Base-by-base conservation (phyloP, 2,113 vertebrate species). In the Rutilus rutilus region DNA sequence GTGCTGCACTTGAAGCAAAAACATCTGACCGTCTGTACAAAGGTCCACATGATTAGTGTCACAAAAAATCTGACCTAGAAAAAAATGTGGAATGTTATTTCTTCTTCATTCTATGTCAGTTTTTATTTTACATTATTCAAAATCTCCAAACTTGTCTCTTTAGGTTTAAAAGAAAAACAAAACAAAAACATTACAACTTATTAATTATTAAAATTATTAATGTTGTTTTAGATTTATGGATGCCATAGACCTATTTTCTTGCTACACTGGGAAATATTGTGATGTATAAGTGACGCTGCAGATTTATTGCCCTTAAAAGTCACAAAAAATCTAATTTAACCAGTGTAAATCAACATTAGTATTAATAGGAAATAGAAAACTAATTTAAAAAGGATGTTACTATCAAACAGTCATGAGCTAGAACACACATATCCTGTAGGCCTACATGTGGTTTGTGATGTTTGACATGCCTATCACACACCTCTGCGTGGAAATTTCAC, bases 381-480 rank as follows among this genome's bases (percentile, higher is more conserved):
- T n/a, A 6, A 42, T 39, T 71, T 0, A 5, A 42, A 71, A 71
- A 39, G 1, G 30, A 47, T 15, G 71, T 47, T 27, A 17, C 1
- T 21, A 57, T 54, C 17, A 54, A 5, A 5, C 4, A 11, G 27
- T 3, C 42, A 8, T 27, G 23, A 47, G 42, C 42, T 47, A 21
- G 30, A 69, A 17, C 42, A 45, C n/a, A 1, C 71, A 50, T 74
- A 47, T 75, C 71, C 23, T 75, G 42, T 47, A 9, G 71, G 23
- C 42, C 71, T 50, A 60, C n/a, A 62, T 79, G 57, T 62, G 77
- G 77, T 79, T 62, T 25, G 36, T 36, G 21, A 57, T 62, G 6
- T 60, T 42, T 79, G 11, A 62, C 21, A 42, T 17, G 57, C 6
- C 52, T 36, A 45, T 60, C 6, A 60, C 14, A 11, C 33, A 78